These are phyloP conservation scores for Atopsyche davidsoni DNA, from an alignment of 1,140 invertebrate species.

Conservation along the genomic window DNA sequence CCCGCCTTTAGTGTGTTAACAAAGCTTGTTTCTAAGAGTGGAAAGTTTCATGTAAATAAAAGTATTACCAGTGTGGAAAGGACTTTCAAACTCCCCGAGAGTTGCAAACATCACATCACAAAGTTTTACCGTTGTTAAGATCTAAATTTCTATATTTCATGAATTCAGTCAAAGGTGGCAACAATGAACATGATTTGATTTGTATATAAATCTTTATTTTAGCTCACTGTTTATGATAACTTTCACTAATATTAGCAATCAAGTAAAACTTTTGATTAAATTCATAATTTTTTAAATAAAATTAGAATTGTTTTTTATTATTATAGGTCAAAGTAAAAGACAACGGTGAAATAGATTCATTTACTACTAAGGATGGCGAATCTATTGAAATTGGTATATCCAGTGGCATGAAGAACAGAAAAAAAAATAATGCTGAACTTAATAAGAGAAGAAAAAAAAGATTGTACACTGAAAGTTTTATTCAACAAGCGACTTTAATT, in stretches of 20 bases:
- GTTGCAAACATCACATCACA: too few relatives aligned
- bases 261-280: too few relatives aligned
- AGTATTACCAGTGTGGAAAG: too few relatives aligned
- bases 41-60: too few relatives aligned
- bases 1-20: too few relatives aligned
- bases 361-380: conserved; percentile 10
- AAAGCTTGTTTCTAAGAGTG: too few relatives aligned
- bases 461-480: conserved; percentile 42
- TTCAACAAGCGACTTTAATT: conserved; percentile 44
- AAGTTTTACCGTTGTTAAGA: too few relatives aligned
- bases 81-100: too few relatives aligned
- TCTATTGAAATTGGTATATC: conserved; percentile 4
- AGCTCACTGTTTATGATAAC: too few relatives aligned
- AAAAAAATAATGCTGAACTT: conserved; percentile 30
- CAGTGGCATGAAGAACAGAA: conserved; percentile 31
- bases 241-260: too few relatives aligned
- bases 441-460: conserved; percentile 17
- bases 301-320: conserved; percentile 9
- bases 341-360: conserved; percentile 33
- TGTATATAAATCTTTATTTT: background rate
- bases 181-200: background rate
- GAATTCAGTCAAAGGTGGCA: background rate
- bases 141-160: too few relatives aligned
- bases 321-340: conserved; percentile 29
- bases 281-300: too few relatives aligned